A percentile compares a stretch with the other conserved stretches of the same genome.
phyloP scores from a whole-genome alignment of 2,113 vertebrate genomes.

The Symphodus melops region DNA sequence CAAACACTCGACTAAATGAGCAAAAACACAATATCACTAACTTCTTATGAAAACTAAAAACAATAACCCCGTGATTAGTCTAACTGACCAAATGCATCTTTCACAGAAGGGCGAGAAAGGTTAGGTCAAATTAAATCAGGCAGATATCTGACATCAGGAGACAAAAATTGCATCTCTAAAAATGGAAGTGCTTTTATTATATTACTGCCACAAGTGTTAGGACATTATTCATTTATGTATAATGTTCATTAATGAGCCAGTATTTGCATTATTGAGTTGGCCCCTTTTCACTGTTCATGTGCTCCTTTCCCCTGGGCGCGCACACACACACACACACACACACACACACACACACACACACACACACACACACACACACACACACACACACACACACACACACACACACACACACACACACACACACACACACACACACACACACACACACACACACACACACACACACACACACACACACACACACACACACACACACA shows the following conservation, averaged over 20 bases:
- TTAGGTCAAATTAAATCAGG: slow-evolving; percentile 29
- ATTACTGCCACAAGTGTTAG: slow-evolving; percentile 56
- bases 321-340: no score
- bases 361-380: slow-evolving; percentile 19
- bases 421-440: slow-evolving; percentile 18
- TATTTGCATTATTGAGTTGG: slow-evolving; percentile 75
- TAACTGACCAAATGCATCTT: slow-evolving; percentile 21
- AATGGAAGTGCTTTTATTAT: slow-evolving; percentile 50
- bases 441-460: slow-evolving; percentile 13
- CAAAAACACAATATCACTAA: slow-evolving; percentile 1
- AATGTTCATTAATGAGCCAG: slow-evolving; percentile 70
- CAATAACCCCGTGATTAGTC: slow-evolving; percentile 14
- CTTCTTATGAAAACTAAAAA: slow-evolving; percentile 22
- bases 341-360: slow-evolving; percentile 18
- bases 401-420: slow-evolving; percentile 12
- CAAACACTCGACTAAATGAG: neutral
- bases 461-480: slow-evolving; percentile 16
- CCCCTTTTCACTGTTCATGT: slow-evolving; percentile 59
- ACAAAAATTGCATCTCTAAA: slow-evolving; percentile 49
- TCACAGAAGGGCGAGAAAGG: neutral
- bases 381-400: slow-evolving; percentile 14
- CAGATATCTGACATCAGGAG: slow-evolving; percentile 34
- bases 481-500: slow-evolving; percentile 18
- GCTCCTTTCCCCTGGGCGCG: slow-evolving; percentile 46
- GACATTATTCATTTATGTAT: slow-evolving; percentile 70